Evolutionary conservation across 2,888 invertebrate genomes (phyloP).

Genomic region (Dicycla oo): DNA sequence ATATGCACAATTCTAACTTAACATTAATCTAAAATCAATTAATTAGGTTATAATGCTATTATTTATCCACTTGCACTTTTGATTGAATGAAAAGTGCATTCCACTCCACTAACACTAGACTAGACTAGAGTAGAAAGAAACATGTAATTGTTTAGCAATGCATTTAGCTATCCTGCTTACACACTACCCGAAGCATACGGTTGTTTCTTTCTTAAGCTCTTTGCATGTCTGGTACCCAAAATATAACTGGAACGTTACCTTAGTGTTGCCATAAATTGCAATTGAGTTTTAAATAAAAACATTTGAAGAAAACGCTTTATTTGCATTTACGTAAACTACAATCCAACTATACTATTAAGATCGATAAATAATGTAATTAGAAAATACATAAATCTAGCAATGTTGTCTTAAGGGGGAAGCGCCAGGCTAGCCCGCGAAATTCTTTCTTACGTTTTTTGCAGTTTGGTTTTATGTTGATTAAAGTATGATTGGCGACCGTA

Average conservation of each 20-base stretch:
- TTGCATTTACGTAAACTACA: background rate
- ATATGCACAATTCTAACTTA: constrained; percentile 67
- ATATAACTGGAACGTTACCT: constrained; percentile 7
- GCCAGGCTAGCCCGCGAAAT: no score
- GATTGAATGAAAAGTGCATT: constrained; percentile 59
- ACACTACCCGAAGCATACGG: background rate
- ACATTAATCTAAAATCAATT: constrained; percentile 22
- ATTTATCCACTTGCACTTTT: constrained; percentile 67
- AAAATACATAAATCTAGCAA: background rate
- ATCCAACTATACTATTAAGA: no score
- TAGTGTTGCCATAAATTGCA: constrained; percentile 17
- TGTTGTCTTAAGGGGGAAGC: no score
- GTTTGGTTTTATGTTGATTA: no score
- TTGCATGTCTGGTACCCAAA: accelerated
- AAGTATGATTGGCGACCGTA: no score
- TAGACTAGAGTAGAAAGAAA: background rate
- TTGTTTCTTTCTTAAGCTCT: constrained; percentile 14
- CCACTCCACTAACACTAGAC: constrained; percentile 9
- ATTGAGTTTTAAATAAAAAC: background rate
- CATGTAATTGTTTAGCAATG: constrained; percentile 17
- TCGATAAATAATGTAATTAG: no score
- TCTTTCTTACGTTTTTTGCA: no score
- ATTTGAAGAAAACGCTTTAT: background rate
- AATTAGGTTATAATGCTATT: constrained; percentile 64
- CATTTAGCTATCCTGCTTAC: constrained; percentile 35